phyloP scores from a whole-genome alignment of 2,888 invertebrate species.

The Matsumyia berberina region DNA sequence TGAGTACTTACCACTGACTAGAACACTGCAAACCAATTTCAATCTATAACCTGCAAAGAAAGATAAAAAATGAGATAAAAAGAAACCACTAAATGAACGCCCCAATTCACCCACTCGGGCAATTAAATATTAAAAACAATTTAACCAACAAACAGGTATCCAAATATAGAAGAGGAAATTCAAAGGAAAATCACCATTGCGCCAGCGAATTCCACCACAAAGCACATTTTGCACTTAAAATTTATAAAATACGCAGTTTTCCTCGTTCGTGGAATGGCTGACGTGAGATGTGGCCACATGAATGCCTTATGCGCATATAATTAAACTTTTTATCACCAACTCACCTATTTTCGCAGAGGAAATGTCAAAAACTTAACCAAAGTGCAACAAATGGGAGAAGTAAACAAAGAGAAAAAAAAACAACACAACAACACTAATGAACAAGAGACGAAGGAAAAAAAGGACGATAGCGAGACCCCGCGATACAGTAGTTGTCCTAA shows the following conservation, averaged over 20 bases:
- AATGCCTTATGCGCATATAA: background rate
- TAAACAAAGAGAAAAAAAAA: slow-evolving; percentile 37
- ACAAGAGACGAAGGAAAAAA: slow-evolving; percentile 46
- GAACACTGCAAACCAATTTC: background rate
- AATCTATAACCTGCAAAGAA: slow-evolving; percentile 5
- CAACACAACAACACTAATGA: slow-evolving; percentile 26
- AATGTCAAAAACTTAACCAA: slow-evolving; percentile 48
- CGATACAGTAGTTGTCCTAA: slow-evolving; percentile 63
- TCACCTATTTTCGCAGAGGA: slow-evolving; percentile 18
- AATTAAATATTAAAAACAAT: background rate
- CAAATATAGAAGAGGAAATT: slow-evolving; percentile 30
- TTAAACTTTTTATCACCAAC: slow-evolving; percentile 28
- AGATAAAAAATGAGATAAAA: background rate
- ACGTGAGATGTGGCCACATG: background rate
- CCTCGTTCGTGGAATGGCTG: background rate
- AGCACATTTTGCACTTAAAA: slow-evolving; percentile 7
- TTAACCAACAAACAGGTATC: slow-evolving; percentile 9
- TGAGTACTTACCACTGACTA: slow-evolving; percentile 35
- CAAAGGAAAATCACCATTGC: slow-evolving; percentile 9
- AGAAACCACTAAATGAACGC: background rate
- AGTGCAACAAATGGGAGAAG: slow-evolving; percentile 11
- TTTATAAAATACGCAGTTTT: slow-evolving; percentile 30
- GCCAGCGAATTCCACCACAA: slow-evolving; percentile 10
- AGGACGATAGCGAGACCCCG: slow-evolving; percentile 3
- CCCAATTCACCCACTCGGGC: background rate